Conservation (phyloP, 2,888 invertebrate species). For the Temnothorax ravouxi region DNA sequence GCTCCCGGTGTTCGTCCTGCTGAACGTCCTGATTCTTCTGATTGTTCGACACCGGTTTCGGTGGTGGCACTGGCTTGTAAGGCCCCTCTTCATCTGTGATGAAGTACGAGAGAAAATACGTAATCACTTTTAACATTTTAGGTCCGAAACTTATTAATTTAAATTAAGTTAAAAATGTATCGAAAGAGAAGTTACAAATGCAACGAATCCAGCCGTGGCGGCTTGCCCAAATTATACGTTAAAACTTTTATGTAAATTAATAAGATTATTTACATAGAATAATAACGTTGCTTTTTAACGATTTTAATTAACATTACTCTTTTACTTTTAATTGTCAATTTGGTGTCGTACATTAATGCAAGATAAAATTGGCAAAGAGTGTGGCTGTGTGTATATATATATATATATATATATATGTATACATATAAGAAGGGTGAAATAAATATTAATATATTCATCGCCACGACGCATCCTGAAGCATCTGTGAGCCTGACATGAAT, state of each 20-base stretch:
- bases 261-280: background rate
- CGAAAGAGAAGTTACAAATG: background rate
- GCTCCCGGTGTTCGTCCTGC: slow-evolving; percentile 89
- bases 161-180: background rate
- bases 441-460: slow-evolving; percentile 37
- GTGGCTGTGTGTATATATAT: too few species aligned
- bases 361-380: background rate
- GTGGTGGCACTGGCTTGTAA: slow-evolving; percentile 88
- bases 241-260: background rate
- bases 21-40: slow-evolving; percentile 85
- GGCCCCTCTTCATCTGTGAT: slow-evolving; percentile 88
- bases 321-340: background rate
- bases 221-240: background rate
- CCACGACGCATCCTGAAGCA: background rate
- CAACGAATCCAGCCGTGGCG: background rate
- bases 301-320: too few species aligned
- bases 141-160: background rate
- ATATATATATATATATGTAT: background rate
- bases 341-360: background rate
- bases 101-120: background rate
- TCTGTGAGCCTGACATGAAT: slow-evolving; percentile 7
- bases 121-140: background rate
- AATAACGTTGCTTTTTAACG: background rate
- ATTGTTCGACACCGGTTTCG: slow-evolving; percentile 88
- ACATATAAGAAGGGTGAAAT: slow-evolving; percentile 19